Conservation (phyloP, 2,888 invertebrate species). For the Apotomis betuletana region DNA sequence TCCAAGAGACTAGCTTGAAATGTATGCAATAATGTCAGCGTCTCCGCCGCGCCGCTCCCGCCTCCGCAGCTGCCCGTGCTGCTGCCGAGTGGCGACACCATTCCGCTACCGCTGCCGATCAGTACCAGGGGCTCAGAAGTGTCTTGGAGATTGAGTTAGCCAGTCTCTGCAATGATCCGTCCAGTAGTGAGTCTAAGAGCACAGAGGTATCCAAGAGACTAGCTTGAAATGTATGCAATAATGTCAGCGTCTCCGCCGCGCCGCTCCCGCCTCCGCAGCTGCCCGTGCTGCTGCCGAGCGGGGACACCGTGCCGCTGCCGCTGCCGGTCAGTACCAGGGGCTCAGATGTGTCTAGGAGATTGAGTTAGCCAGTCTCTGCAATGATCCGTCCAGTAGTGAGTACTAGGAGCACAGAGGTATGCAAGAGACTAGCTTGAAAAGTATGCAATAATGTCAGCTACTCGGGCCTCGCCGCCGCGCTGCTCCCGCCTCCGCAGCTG, state of each 20-base stretch:
- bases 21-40: conserved; percentile 90
- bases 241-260: conserved; percentile 70
- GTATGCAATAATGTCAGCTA: conserved; percentile 93
- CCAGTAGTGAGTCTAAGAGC: not conserved
- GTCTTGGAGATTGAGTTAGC: not conserved
- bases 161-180: too few relatives aligned
- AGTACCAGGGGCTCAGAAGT: conserved; percentile 39
- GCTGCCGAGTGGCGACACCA: conserved; percentile 92
- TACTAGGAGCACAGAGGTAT: too few relatives aligned
- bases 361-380: too few relatives aligned
- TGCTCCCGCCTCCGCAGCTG: conserved; percentile 69
- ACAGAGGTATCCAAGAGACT: conserved; percentile 55
- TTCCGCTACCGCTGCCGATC: conserved; percentile 89
- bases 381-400: too few relatives aligned
- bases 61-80: conserved; percentile 85
- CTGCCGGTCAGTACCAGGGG: conserved; percentile 60
- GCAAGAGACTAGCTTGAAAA: conserved; percentile 87
- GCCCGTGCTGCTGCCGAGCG: conserved; percentile 93
- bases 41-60: conserved; percentile 60
- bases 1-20: too few relatives aligned
- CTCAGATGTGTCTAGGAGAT: conserved; percentile 59
- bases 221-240: conserved; percentile 96
- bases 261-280: conserved; percentile 69
- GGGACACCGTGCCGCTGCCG: conserved; percentile 89
- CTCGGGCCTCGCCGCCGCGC: conserved; percentile 22